phyloP scores from a whole-genome alignment of 2,888 invertebrate species.

The Eurytoma californica region DNA sequence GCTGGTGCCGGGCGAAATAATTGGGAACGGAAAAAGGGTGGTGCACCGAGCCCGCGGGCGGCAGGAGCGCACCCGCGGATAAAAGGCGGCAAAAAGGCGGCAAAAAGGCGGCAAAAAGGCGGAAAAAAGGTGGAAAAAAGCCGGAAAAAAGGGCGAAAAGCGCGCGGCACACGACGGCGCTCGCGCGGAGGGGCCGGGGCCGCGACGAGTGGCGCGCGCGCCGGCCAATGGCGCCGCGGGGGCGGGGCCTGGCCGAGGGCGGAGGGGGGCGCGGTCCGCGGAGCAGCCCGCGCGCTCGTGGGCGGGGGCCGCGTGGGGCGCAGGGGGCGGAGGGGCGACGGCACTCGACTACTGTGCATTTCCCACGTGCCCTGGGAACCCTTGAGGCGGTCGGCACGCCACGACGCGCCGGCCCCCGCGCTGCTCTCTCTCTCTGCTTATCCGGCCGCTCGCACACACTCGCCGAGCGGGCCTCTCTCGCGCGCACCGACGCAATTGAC shows the following conservation, averaged over 20 bases:
- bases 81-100: conserved; percentile 34
- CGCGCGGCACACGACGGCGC: not conserved
- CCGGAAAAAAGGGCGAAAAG: conserved; percentile 33
- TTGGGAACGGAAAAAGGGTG: conserved; percentile 42
- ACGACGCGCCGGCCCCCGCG: conserved; percentile 55
- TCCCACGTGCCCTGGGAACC: conserved; percentile 79
- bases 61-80: conserved; percentile 23
- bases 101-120: conserved; percentile 30
- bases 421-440: conserved; percentile 49
- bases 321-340: conserved; percentile 61
- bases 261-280: not conserved
- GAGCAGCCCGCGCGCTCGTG: not conserved
- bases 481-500: conserved; percentile 41
- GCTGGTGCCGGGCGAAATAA: conserved; percentile 36
- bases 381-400: conserved; percentile 69
- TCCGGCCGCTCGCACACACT: not conserved
- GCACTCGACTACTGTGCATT: conserved; percentile 79
- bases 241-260: not conserved
- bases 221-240: not conserved
- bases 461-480: not conserved
- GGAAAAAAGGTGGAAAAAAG: conserved; percentile 34
- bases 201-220: not conserved
- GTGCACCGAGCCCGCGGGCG: conserved; percentile 31
- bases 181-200: not conserved
- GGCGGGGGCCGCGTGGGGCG: not conserved